A percentile compares a stretch with the other conserved stretches of the same genome.
phyloP scores from a whole-genome alignment of 2,797 vertebrate species.

The Silurus lanzhouensis region DNA sequence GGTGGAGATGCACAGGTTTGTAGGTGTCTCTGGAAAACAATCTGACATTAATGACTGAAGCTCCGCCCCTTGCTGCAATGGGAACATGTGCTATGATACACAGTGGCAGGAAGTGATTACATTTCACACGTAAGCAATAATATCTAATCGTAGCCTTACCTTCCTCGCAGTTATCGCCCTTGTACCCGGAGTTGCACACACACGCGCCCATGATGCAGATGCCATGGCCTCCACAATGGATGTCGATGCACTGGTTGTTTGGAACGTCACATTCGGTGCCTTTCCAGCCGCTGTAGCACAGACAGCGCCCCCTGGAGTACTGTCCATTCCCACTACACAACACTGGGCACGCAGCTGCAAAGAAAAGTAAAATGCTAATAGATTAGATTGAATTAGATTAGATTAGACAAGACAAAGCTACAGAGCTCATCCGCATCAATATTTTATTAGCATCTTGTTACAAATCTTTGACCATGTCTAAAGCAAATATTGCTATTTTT shows the following conservation, averaged over 20 bases:
- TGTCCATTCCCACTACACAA: slow-evolving; percentile 96
- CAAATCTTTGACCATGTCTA: background rate
- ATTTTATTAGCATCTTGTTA: background rate
- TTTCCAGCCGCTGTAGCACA: slow-evolving; percentile 98
- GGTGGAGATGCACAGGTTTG: no score
- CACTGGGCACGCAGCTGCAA: slow-evolving; percentile 89
- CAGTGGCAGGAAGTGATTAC: background rate
- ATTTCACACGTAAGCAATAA: no score
- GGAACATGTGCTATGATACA: background rate
- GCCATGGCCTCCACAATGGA: slow-evolving; percentile 92
- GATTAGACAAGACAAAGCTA: no score
- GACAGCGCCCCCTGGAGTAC: slow-evolving; percentile 95
- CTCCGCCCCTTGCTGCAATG: no score
- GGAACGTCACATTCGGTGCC: slow-evolving; percentile 95
- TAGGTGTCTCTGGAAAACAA: background rate
- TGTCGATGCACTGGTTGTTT: slow-evolving; percentile 90
- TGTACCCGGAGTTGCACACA: slow-evolving; percentile 93
- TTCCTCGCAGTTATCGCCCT: slow-evolving; percentile 96
- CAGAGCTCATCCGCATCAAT: background rate
- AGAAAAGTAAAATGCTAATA: background rate
- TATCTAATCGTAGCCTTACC: slow-evolving; percentile 69
- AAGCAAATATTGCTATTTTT: background rate
- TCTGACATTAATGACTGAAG: background rate
- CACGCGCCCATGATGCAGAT: slow-evolving; percentile 94
- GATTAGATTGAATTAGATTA: background rate